phyloP scores from a whole-genome alignment of 2,797 vertebrate species.

The Helostoma temminkii region DNA sequence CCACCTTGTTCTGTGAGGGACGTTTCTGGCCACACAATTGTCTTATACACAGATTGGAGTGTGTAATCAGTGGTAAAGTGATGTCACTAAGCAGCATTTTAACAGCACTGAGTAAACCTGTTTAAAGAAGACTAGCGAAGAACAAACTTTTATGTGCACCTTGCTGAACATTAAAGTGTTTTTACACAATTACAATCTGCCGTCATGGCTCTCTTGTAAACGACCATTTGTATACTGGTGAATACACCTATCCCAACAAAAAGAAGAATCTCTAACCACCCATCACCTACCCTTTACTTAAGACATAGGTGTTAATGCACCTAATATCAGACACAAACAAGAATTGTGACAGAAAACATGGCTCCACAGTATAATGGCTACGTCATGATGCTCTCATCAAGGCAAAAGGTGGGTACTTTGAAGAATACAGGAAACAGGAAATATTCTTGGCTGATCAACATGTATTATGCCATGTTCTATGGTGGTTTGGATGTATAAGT shows the following conservation, averaged over 20 bases:
- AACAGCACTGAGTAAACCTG: slow-evolving; percentile 30
- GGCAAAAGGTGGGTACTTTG: no score
- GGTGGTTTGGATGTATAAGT: no score
- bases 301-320: background rate
- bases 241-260: no score
- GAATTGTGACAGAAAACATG: background rate
- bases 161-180: background rate
- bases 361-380: no score
- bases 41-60: background rate
- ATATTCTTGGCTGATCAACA: no score
- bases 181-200: background rate
- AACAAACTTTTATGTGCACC: background rate
- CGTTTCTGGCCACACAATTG: background rate
- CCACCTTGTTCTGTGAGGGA: no score
- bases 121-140: background rate
- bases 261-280: no score
- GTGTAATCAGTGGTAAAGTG: background rate
- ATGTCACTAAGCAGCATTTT: background rate
- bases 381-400: no score
- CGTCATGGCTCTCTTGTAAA: background rate
- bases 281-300: slow-evolving; percentile 2
- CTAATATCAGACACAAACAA: slow-evolving; percentile 1
- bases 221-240: background rate
- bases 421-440: no score
- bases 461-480: no score